phyloP scores from a whole-genome alignment of 1,140 invertebrate genomes.

The Caenorhabditis elegans region WBcel235 BX284606.5:602001-602500 shows the following conservation, averaged over 20 bases:
- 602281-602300: constrained; percentile 49
- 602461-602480: neutral
- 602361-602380: neutral
- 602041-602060: no score
- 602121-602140: no score
- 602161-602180: neutral
- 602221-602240: constrained; percentile 48
- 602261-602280: constrained; percentile 40
- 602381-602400: constrained; percentile 9
- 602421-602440: neutral
- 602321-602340: constrained; percentile 15
- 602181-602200: neutral
- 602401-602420: neutral
- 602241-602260: constrained; percentile 46
- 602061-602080: no score
- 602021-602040: no score
- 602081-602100: no score
- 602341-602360: neutral
- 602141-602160: no score
- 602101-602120: no score
- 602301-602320: constrained; percentile 41
- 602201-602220: neutral
- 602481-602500: neutral
- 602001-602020: no score
- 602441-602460: neutral